Evolutionary conservation across 2,797 vertebrate species (phyloP), one percentile per base, ranked within the genome.

Genomic region (Neomorphus geoffroyi): DNA sequence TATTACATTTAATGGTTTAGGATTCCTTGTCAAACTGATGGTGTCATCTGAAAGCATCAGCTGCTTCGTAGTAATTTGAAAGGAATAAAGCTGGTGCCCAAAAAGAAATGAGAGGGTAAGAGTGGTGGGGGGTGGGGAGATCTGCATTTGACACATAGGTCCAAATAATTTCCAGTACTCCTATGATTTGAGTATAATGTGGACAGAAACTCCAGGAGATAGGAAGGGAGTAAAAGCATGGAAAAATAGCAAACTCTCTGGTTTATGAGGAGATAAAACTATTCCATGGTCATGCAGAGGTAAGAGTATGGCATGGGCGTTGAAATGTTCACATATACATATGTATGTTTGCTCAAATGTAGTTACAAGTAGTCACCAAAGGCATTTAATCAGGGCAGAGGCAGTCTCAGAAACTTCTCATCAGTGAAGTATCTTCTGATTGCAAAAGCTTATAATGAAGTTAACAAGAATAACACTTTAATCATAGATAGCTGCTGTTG

Each of bases 401-500:
- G 16, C 43, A 57, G 69, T n/a, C 61, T 89, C 45, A 61, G 39
- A 87, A 87, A 89, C 41, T 74, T 92, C 24, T 60, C 10, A 6
- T 92, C 86, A 71, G 23, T 89, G 79, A 94, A 77, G 61, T 33
- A 27, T 50, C 61, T 90, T 93, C 57, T 86, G 79, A 91, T 85
- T 93, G 82, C 87, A 91, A 84, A 86, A 57, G 69, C 23, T 95
- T 92, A 71, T 84, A 81, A 90, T 90, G 82, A 88, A 93, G 39
- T 86, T 93, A 94, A 93, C 90, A 78, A 80, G 77, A 92, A 79
- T 67, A 92, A 89, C 74, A 66, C 28, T 94, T 96, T 85, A 95
- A 94, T 94, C 94, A 94, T 57, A 82, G 70, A 58, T 81, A 86
- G 85, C 85, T 92, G 69, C 69, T 91, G 21, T 86, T 88, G 26